Percentiles rank a stretch among this genome's conserved stretches.
Conservation (phyloP, 2,113 vertebrate species). For the Anseranas semipalmata region DNA sequence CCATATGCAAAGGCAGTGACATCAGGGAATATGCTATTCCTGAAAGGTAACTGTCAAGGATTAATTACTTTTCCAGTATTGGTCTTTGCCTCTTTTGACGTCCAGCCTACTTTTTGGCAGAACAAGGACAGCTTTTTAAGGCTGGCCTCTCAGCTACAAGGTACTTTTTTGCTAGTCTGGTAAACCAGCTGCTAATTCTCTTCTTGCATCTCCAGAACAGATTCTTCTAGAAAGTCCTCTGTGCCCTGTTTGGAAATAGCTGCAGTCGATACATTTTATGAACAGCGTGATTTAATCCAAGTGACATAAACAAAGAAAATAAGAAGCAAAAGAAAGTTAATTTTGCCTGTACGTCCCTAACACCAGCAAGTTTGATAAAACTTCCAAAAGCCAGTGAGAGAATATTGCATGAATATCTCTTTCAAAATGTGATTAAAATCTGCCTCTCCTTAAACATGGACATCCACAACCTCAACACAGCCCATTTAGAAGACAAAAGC, state of each 20-base stretch:
- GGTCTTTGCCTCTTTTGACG: background rate
- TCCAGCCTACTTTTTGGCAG: conserved; percentile 27
- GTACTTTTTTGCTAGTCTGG: background rate
- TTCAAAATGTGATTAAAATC: background rate
- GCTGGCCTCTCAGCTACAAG: background rate
- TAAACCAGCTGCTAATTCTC: background rate
- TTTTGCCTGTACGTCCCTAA: background rate
- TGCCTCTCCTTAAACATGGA: background rate
- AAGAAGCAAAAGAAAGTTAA: background rate
- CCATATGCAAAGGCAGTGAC: background rate
- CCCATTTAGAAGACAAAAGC: background rate
- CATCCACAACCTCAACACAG: background rate
- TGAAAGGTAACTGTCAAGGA: background rate
- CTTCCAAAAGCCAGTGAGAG: background rate
- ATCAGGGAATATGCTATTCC: background rate
- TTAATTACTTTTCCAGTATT: conserved; percentile 27
- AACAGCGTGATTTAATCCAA: background rate
- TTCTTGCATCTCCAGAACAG: background rate
- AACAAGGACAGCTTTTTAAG: background rate
- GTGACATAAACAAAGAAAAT: background rate
- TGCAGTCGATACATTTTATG: background rate
- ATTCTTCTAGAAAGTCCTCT: background rate
- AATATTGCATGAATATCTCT: background rate
- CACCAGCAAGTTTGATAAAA: background rate
- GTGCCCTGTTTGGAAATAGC: background rate